These are phyloP conservation scores for Drosophila testacea DNA, from an alignment of 2,888 invertebrate species.

Conservation along the genomic window DNA sequence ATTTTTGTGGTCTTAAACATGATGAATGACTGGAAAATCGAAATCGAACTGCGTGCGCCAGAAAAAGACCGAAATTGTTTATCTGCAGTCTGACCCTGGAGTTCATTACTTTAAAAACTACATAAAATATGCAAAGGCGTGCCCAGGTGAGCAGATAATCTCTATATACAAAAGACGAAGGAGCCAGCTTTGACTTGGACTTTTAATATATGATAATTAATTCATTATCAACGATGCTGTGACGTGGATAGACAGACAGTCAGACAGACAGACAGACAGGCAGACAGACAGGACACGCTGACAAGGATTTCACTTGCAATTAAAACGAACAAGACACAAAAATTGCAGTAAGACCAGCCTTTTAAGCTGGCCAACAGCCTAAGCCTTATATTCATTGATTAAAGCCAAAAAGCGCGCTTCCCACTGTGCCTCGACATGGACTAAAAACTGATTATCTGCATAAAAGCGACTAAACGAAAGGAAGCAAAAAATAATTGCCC, in stretches of 20 bases:
- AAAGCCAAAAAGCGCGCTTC: conserved; percentile 60
- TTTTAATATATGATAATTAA: conserved; percentile 84
- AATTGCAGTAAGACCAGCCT: conserved; percentile 51
- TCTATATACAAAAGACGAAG: conserved; percentile 21
- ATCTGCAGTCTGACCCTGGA: conserved; percentile 14
- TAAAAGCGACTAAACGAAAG: conserved; percentile 67
- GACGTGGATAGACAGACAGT: conserved; percentile 55
- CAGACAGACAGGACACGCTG: conserved; percentile 54
- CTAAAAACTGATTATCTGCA: conserved; percentile 80
- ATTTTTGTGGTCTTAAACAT: conserved; percentile 45
- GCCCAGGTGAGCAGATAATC: conserved; percentile 64
- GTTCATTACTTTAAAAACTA: conserved; percentile 39
- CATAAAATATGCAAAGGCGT: conserved; percentile 80
- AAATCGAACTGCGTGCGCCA: conserved; percentile 38
- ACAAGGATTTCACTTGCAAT: conserved; percentile 82
- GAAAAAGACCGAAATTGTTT: conserved; percentile 25
- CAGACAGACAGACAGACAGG: conserved; percentile 21
- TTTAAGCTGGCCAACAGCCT: conserved; percentile 9
- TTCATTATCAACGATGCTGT: conserved; percentile 79
- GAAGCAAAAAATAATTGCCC: conserved; percentile 77
- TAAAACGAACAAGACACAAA: conserved; percentile 79
- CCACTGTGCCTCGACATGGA: conserved; percentile 69
- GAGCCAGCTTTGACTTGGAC: conserved; percentile 51
- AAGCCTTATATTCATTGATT: conserved; percentile 65
- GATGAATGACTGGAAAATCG: conserved; percentile 67